Conservation (phyloP, 2,888 invertebrate species). For the Onthophagus sagittarius region DNA sequence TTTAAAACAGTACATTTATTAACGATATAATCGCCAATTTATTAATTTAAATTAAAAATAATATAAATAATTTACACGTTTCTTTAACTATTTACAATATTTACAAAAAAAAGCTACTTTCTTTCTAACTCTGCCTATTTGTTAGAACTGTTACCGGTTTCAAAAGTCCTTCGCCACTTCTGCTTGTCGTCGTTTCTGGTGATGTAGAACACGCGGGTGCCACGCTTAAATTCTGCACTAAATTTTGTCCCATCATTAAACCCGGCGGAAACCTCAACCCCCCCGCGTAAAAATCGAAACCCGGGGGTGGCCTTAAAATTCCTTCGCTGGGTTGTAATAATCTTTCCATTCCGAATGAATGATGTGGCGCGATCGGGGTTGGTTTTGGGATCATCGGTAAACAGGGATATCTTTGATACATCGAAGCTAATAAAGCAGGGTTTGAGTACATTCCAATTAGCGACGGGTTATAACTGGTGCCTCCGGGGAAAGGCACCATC, state of each 20-base stretch:
- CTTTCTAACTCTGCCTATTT: constrained; percentile 31
- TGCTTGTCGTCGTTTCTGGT: constrained; percentile 32
- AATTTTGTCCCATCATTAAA: constrained; percentile 46
- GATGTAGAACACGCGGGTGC: constrained; percentile 44
- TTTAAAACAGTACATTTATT: background rate
- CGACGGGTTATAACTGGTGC: constrained; percentile 45
- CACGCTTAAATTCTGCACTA: constrained; percentile 35
- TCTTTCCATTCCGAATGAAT: constrained; percentile 45
- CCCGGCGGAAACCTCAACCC: constrained; percentile 48
- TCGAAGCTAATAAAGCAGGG: constrained; percentile 58
- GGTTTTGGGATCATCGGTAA: constrained; percentile 52
- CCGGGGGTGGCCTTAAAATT: constrained; percentile 51
- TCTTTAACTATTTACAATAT: background rate
- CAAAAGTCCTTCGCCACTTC: constrained; percentile 37
- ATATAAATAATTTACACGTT: background rate
- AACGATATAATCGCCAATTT: background rate
- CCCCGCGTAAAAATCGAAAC: constrained; percentile 51
- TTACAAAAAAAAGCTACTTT: background rate
- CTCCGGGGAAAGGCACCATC: constrained; percentile 48
- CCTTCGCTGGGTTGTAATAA: constrained; percentile 42
- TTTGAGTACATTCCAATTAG: constrained; percentile 55
- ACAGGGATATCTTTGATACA: constrained; percentile 64
- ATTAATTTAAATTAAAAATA: background rate
- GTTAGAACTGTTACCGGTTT: constrained; percentile 48
- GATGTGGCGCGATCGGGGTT: constrained; percentile 53